Evolutionary conservation across 2,113 vertebrate genomes (phyloP), one percentile per base, ranked within the genome.

Genomic region (Melozone crissalis): DNA sequence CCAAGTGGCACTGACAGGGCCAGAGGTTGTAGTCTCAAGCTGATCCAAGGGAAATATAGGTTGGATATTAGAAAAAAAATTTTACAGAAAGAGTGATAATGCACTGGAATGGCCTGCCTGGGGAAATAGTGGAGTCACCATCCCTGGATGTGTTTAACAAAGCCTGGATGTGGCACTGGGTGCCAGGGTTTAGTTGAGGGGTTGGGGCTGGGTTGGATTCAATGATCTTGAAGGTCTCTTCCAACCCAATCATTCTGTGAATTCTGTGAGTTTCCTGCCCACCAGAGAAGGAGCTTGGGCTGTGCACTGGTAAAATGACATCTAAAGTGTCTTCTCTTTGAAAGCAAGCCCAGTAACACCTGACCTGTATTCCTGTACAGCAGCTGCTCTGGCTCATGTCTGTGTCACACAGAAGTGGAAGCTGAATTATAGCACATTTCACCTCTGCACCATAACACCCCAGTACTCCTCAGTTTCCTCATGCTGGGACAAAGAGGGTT

Each of bases 391-490:
- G 39, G 62, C 44, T 46, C 33, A 0, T 5, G 18, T n/a, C 55
- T 80, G 13, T 52, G 41, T 22, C 44, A 4, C 5, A 23, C 35
- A 49, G 46, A 58, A 76, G 3, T 27, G 31, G 68, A 62, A 41
- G 31, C 23, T 81, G 74, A 41, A 59, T 67, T 24, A 8, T 6
- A 47, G 39, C 17, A 22, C 9, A 1, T 1, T 73, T 58, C 27
- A 16, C 19, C 39, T 27, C 66, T 67, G 33, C 51, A 24, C 63
- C 2, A 0, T 8, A 27, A 37, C 11, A 22, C 2, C 19, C 22
- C 31, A 22, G 22, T 5, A 3, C 54, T 66, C 43, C 52, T 90
- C 41, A 11, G 33, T 67, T 79, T 75, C 33, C 43, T 44, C 30
- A 8, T 24, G 27, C 17, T 66, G 19, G 33, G 31, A 43, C 20